Percentiles rank a stretch among this genome's conserved stretches.
Evolutionary conservation across 1,140 invertebrate species (phyloP).

Genomic region (Agrilus planipennis): DNA sequence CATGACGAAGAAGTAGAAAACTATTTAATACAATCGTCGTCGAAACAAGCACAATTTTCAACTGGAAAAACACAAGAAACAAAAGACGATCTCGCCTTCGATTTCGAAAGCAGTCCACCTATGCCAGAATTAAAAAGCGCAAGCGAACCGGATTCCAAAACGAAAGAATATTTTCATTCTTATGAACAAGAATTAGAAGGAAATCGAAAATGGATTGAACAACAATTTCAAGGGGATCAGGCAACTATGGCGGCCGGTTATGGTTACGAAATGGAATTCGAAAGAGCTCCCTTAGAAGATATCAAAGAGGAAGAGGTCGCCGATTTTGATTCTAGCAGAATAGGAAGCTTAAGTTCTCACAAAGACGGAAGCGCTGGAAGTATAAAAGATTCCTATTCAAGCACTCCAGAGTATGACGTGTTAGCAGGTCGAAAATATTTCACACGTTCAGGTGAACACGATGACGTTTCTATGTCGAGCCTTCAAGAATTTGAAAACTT

Average conservation of each 20-base stretch:
- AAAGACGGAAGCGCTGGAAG: conserved; percentile 69
- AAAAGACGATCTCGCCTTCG: conserved; percentile 55
- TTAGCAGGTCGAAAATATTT: conserved; percentile 67
- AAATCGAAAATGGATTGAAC: conserved; percentile 78
- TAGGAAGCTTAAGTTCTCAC: conserved; percentile 68
- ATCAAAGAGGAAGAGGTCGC: conserved; percentile 82
- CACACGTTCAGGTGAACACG: conserved; percentile 67
- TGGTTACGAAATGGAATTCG: conserved; percentile 58
- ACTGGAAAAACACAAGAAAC: conserved; percentile 41
- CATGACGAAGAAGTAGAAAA: conserved; percentile 64
- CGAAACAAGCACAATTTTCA: conserved; percentile 40
- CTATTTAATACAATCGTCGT: conserved; percentile 45
- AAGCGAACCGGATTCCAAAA: conserved; percentile 41
- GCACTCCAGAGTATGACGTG: conserved; percentile 76
- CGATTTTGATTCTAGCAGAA: conserved; percentile 67
- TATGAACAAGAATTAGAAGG: conserved; percentile 51
- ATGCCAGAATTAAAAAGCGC: conserved; percentile 34
- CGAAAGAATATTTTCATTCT: conserved; percentile 31
- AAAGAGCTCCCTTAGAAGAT: conserved; percentile 71
- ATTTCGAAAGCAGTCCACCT: conserved; percentile 62
- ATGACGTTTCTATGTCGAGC: conserved; percentile 82
- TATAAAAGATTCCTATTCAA: conserved; percentile 62
- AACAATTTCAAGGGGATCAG: conserved; percentile 62
- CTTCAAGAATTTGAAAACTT: conserved; percentile 89
- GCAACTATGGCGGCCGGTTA: conserved; percentile 49